A percentile compares a stretch with the other conserved stretches of the same genome.
Evolutionary conservation across 2,113 vertebrate species (phyloP).

Genomic region (Otocyon megalotis): DNA sequence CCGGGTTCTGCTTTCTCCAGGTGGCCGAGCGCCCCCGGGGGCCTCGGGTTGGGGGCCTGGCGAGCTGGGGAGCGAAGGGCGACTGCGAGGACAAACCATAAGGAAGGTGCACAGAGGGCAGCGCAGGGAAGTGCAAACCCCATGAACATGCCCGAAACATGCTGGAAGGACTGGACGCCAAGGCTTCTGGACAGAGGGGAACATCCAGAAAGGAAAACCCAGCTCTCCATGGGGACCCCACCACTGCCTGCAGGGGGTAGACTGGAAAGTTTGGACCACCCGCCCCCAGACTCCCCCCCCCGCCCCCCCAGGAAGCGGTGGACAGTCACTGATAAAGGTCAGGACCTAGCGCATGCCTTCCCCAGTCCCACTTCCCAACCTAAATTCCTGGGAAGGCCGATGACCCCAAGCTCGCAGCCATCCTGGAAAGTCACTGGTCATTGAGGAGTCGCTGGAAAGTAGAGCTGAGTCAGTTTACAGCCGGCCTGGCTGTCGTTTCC

Average conservation of each 20-base stretch:
- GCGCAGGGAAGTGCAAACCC: not conserved
- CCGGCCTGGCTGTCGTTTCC: not conserved
- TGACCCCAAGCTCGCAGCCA: not conserved
- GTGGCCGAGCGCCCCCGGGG: fast-evolving
- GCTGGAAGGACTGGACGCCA: not conserved
- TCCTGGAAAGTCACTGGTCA: not conserved
- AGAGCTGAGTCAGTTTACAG: not conserved
- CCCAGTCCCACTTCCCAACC: not conserved
- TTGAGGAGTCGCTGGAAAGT: not conserved
- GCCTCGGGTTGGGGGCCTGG: fast-evolving
- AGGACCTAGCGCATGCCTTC: not conserved
- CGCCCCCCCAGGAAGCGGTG: not conserved
- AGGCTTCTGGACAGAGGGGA: not conserved
- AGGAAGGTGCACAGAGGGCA: not conserved
- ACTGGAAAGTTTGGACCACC: not conserved
- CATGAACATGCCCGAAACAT: fast-evolving
- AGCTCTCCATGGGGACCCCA: not conserved
- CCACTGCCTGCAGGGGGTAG: too few relatives aligned
- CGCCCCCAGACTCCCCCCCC: not conserved
- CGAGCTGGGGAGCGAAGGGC: too few relatives aligned
- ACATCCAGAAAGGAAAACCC: not conserved
- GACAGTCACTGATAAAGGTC: not conserved
- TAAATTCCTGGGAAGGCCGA: not conserved
- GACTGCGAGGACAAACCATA: not conserved
- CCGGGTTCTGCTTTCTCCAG: not conserved